Percentiles rank a stretch among this genome's conserved stretches.
These are phyloP conservation scores for Sapajus apella DNA, from an alignment of 2,113 vertebrate genomes.

Conservation along the genomic window DNA sequence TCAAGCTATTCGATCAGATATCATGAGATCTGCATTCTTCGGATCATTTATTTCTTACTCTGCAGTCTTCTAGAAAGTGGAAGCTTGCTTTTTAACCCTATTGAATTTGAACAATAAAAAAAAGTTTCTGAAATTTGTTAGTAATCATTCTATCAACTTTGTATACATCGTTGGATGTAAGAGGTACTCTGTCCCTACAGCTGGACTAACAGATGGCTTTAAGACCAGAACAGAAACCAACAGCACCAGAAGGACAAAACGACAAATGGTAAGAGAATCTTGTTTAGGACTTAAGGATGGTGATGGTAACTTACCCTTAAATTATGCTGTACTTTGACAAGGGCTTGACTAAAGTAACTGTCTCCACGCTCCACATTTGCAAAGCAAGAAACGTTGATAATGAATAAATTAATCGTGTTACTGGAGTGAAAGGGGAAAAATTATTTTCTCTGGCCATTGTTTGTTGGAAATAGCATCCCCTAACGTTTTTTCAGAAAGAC, in stretches of 20 bases:
- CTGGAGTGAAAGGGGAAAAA: neutral
- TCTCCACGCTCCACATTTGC: neutral
- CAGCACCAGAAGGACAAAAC: neutral
- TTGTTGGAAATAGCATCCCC: neutral
- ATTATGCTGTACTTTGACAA: neutral
- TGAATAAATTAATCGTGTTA: neutral
- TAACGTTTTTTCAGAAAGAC: neutral
- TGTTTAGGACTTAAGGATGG: neutral
- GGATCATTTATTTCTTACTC: neutral
- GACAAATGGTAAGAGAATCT: neutral
- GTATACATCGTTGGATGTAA: neutral
- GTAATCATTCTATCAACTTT: neutral
- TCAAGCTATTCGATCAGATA: conserved; percentile 31
- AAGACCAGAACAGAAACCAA: neutral
- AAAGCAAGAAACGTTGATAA: neutral
- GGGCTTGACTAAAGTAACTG: neutral
- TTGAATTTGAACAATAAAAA: conserved; percentile 32
- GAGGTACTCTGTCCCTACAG: neutral
- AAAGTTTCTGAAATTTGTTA: neutral
- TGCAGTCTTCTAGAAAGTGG: neutral
- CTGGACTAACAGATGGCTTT: neutral
- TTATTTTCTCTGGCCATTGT: neutral
- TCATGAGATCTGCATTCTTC: neutral
- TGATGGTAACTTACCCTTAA: neutral
- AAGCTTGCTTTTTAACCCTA: neutral